A percentile compares a stretch with the other conserved stretches of the same genome.
Conservation (phyloP, 2,113 vertebrate species). For the Megaceryle maxima region DNA sequence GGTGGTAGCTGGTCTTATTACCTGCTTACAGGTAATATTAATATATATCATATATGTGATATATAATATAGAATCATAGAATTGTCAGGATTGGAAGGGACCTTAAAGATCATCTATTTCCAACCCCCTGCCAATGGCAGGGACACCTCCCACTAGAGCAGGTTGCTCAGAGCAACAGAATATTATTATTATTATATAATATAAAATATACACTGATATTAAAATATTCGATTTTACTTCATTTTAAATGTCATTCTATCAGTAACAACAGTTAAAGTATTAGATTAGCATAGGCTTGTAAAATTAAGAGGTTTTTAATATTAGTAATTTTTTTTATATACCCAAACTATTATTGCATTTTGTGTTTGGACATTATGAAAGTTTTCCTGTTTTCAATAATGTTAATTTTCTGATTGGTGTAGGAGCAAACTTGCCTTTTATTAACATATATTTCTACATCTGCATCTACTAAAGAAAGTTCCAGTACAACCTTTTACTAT, state of each 20-base stretch:
- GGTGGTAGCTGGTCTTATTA: no score
- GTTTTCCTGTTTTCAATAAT: background rate
- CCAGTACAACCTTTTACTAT: background rate
- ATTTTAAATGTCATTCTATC: background rate
- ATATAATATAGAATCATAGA: no score
- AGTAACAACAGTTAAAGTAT: background rate
- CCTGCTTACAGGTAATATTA: no score
- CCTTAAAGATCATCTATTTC: no score
- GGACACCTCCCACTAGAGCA: no score
- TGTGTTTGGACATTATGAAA: background rate
- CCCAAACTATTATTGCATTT: background rate
- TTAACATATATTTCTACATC: background rate
- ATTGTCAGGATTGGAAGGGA: no score
- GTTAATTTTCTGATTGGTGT: background rate
- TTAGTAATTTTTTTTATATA: background rate
- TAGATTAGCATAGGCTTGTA: background rate
- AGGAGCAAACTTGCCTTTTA: background rate
- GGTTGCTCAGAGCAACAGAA: no score
- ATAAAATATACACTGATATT: background rate
- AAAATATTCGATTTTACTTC: background rate
- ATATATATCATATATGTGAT: no score
- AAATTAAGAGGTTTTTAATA: background rate
- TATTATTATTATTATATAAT: no score
- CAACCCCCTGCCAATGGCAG: no score
- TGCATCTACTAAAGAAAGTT: background rate